Conservation (phyloP, 2,888 invertebrate species). For the Drosophila eohydei region DNA sequence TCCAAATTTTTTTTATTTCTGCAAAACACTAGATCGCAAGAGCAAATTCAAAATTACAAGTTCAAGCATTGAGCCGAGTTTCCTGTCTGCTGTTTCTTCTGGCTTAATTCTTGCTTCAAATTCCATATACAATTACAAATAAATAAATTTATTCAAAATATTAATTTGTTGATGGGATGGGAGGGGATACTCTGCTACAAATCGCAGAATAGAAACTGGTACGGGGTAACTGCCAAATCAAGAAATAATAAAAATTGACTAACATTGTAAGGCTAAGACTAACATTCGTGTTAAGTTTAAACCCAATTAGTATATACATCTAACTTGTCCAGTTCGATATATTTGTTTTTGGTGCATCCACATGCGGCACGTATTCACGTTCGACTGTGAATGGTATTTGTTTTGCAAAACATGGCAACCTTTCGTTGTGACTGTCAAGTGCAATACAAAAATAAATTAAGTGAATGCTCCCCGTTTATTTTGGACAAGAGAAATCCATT, state of each 20-base stretch:
- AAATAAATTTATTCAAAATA: conserved; percentile 21
- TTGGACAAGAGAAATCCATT: conserved; percentile 14
- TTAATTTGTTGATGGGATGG: not conserved
- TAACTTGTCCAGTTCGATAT: no score
- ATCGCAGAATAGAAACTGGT: not conserved
- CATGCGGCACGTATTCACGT: not conserved
- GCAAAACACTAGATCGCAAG: conserved; percentile 27
- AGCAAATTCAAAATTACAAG: conserved; percentile 51
- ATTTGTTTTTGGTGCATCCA: not conserved
- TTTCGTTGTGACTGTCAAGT: conserved; percentile 38
- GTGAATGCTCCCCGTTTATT: conserved; percentile 42
- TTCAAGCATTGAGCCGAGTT: conserved; percentile 37
- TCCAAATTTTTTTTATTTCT: conserved; percentile 35
- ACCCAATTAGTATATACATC: no score
- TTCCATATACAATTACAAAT: conserved; percentile 38
- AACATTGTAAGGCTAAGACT: no score
- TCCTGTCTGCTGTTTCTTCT: conserved; percentile 39
- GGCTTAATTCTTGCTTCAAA: conserved; percentile 52
- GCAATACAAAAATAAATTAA: conserved; percentile 14
- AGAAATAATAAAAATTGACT: no score
- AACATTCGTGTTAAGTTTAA: no score
- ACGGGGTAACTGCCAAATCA: no score
- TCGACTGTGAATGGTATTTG: conserved; percentile 9
- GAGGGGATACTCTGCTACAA: not conserved
- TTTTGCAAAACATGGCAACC: conserved; percentile 7